phyloP scores from a whole-genome alignment of 2,888 invertebrate genomes.

The Melipona bicolor region DNA sequence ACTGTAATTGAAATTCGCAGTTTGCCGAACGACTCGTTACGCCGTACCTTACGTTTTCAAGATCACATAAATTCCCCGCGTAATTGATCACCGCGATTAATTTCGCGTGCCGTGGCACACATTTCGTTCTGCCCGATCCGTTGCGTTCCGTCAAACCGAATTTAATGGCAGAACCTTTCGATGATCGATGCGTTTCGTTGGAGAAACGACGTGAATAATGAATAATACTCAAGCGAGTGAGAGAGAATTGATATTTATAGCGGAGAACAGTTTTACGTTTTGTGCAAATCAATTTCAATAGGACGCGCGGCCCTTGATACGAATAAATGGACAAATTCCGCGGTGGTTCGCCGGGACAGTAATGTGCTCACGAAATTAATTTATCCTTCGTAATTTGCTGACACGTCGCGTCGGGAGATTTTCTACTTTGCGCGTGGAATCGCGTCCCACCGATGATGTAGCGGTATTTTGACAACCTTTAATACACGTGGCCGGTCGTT shows the following conservation, averaged over 20 bases:
- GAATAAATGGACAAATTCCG: background rate
- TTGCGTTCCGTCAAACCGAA: background rate
- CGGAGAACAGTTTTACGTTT: background rate
- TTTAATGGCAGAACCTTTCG: background rate
- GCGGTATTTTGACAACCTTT: conserved; percentile 18
- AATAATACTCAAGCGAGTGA: background rate
- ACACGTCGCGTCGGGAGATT: background rate
- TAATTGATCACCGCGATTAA: conserved; percentile 1
- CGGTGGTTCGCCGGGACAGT: background rate
- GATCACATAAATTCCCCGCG: background rate
- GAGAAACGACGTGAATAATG: background rate
- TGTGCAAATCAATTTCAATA: background rate
- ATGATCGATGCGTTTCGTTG: background rate
- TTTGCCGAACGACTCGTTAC: conserved; percentile 2
- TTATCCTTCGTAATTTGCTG: conserved; percentile 1
- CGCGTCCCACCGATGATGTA: conserved; percentile 11
- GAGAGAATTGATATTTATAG: background rate
- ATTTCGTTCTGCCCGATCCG: background rate
- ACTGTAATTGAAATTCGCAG: conserved; percentile 22
- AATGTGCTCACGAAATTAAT: background rate
- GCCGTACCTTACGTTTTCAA: background rate
- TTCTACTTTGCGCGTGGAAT: conserved; percentile 1
- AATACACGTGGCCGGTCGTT: conserved; percentile 8
- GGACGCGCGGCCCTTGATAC: background rate
- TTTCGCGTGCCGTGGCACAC: background rate